A percentile compares a stretch with the other conserved stretches of the same genome.
These are phyloP conservation scores for Platysteira castanea DNA, from an alignment of 2,113 vertebrate genomes.

Conservation along the genomic window DNA sequence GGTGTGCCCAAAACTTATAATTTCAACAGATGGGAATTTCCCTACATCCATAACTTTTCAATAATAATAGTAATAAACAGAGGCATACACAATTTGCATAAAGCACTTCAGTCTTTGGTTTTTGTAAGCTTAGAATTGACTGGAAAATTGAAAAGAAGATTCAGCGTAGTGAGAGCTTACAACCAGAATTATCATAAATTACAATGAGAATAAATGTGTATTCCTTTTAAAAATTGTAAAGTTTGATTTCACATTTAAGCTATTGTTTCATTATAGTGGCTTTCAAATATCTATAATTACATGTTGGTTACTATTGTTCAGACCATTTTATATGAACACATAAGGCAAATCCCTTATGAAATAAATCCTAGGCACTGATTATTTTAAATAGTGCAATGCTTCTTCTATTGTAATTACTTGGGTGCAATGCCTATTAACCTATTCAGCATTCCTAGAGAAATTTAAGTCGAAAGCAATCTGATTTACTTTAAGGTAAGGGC, in stretches of 20 bases:
- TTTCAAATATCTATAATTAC: background rate
- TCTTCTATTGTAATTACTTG: background rate
- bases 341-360: background rate
- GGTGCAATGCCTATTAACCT: background rate
- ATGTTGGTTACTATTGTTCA: background rate
- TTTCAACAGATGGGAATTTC: background rate
- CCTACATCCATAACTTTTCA: background rate
- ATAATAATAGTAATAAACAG: background rate
- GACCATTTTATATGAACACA: background rate
- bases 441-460: conserved; percentile 1
- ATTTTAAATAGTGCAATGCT: conserved; percentile 16
- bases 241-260: background rate
- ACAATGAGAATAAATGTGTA: background rate
- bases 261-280: background rate
- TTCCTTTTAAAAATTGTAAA: background rate
- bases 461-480: conserved; percentile 41
- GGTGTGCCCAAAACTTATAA: background rate
- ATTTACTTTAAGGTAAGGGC: background rate
- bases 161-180: background rate
- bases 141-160: background rate
- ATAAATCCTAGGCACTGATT: background rate
- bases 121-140: background rate
- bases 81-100: background rate
- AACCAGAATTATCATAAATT: background rate
- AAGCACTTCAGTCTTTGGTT: background rate